Base-by-base conservation (phyloP, 2,797 vertebrate genomes). In the Arrhamphus sclerolepis region DNA sequence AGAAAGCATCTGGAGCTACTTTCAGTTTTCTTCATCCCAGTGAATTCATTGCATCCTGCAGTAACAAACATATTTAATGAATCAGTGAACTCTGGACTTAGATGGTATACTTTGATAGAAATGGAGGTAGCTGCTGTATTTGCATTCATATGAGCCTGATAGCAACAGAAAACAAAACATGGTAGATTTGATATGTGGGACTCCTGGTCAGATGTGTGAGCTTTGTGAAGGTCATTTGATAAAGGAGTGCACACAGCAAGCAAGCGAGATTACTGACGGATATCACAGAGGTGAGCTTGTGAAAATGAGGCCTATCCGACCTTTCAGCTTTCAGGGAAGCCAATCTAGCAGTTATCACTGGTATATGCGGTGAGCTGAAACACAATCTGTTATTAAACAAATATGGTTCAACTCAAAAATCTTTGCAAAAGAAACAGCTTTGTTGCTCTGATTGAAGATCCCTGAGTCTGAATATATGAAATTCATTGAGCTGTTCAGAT, bases 281-380 rank as follows among this genome's bases (percentile, higher is more conserved):
- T 28, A 21, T 52, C 14, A 21, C 13, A 11, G 28, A 16, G 5
- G 21, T 46, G 38, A 48, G 55, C 46, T 34, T 34, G 44, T 41
- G 56, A 60, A 47, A 17, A 26, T 8, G 10, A 29, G 17, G 19
- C 49, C 11, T 40, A 0, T 18, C 2, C 39, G 38, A 61, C 59
- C 44, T 70, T 59, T 46, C 6, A n/a, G 6, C 49, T 63, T 66
- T 42, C 20, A 31, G 47, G 34, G 14, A 46, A 26, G 26, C 18
- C 10, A 40, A 16, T 60, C 46, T n/a, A n/a, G 20, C 19, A 10
- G 21, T 24, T 17, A 6, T 53, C 19, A 46, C 40, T 16, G 20
- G 26, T 7, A 19, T 4, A 5, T 18, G 21, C 16, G 18, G n/a
- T n/a, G 4, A 46, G 10, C 9, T 22, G 9, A 55, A 28, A 10